Base-by-base conservation (phyloP, 1,140 invertebrate species). In the Dendroctonus ponderosae region DNA sequence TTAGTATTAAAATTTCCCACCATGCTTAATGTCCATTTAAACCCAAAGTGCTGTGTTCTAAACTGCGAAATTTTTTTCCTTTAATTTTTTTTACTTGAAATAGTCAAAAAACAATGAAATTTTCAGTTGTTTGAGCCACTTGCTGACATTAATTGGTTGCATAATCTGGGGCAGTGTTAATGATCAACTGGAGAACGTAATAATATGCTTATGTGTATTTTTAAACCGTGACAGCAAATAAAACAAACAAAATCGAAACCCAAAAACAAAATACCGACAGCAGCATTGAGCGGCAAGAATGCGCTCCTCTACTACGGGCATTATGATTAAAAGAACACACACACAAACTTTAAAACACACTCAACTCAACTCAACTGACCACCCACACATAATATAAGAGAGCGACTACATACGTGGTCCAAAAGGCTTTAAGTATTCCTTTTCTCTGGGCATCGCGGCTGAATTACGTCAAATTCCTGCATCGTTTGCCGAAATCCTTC, bases 271-370 rank as follows among this genome's bases (percentile, higher is more conserved):
- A 51, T 54, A 54, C 44, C 12, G 9, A 14, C 12, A 14, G 44
- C 44, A 39, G 26, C 9, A 8, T 54, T 39, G 11, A 39, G 38
- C 37, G 14, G 8, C 5, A 58, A 52, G 60, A 62, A 62, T 62
- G 51, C 48, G 14, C 14, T 39, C 43, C 26, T 59, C 56, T 59
- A 59, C 56, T 12, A 59, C 56, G 26, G 15, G 38, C 26, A 43
- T 50, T 40, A 50, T 62, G 51, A 62, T 62, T 62, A 62, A 62
- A 62, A 62, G 60, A 62, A 62, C 60, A 62, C 60, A 61, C 59
- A 62, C 60, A 62, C n/a, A 58, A 58, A 58, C 39, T 58, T 58
- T 42, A 58, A 58, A 58, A 58, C 56, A 43, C 41, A 58, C 56
- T 58, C 37, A 52, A 62, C 58, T 60, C 7, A 53, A 53, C 60